phyloP scores from a whole-genome alignment of 2,797 vertebrate species.

The Threskiornis aethiopicus region DNA sequence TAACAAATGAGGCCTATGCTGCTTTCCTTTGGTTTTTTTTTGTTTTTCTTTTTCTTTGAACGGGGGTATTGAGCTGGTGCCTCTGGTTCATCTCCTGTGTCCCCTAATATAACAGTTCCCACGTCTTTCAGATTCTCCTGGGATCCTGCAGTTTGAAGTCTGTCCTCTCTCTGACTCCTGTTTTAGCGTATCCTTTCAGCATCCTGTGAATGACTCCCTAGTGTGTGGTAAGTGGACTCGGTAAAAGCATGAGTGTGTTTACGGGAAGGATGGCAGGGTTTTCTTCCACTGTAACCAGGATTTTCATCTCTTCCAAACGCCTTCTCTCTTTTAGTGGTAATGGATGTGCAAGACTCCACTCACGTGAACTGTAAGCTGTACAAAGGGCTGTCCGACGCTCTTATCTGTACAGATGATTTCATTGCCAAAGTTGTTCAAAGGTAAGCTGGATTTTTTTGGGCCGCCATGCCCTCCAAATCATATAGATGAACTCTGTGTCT shows the following conservation, averaged over 20 bases:
- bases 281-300: background rate
- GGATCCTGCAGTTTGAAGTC: conserved; percentile 96
- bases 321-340: conserved; percentile 86
- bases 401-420: conserved; percentile 98
- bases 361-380: conserved; percentile 96
- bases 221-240: conserved; percentile 89
- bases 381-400: conserved; percentile 94
- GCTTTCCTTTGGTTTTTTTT: background rate
- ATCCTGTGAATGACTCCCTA: conserved; percentile 96
- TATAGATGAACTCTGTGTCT: background rate
- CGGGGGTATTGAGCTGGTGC: background rate
- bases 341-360: conserved; percentile 96
- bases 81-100: background rate
- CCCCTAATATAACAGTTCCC: background rate
- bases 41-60: fast-evolving
- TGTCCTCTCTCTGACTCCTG: conserved; percentile 95
- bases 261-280: background rate
- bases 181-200: conserved; percentile 97
- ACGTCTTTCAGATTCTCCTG: conserved; percentile 84
- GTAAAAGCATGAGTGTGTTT: background rate
- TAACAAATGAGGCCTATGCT: background rate
- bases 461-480: fast-evolving
- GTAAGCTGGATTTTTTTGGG: conserved; percentile 68
- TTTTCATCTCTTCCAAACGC: background rate
- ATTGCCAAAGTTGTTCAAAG: conserved; percentile 98